phyloP scores from a whole-genome alignment of 2,888 invertebrate species.

The Chrysotoxum bicinctum region DNA sequence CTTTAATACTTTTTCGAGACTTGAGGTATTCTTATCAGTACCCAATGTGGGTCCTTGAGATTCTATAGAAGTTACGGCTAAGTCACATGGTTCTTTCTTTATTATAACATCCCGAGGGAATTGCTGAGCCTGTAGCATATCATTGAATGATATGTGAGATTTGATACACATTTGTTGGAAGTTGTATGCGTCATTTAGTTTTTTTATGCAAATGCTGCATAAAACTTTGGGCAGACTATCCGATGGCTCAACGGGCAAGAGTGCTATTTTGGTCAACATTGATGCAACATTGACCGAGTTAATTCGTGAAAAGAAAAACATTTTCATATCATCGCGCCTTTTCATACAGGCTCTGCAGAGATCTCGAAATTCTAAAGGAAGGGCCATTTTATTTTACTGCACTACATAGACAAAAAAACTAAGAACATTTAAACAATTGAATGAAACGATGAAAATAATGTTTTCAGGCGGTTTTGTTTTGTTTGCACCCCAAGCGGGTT shows the following conservation, averaged over 20 bases:
- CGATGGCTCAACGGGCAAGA: conserved; percentile 65
- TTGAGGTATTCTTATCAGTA: background rate
- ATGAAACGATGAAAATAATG: conserved; percentile 11
- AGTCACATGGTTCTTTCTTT: conserved; percentile 59
- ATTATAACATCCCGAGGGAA: conserved; percentile 35
- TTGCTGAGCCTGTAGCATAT: conserved; percentile 61
- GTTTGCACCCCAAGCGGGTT: conserved; percentile 32
- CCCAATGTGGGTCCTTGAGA: conserved; percentile 39
- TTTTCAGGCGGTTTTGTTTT: conserved; percentile 23
- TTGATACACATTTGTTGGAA: conserved; percentile 70
- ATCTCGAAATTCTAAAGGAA: conserved; percentile 68
- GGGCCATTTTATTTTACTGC: conserved; percentile 65
- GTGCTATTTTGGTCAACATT: conserved; percentile 66
- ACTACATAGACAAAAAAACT: conserved; percentile 25
- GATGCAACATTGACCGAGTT: conserved; percentile 67
- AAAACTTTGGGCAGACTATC: conserved; percentile 68
- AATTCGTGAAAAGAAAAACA: conserved; percentile 70
- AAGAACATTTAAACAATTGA: conserved; percentile 53
- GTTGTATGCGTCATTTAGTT: conserved; percentile 66
- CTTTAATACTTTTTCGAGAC: conserved; percentile 25
- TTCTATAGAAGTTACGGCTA: conserved; percentile 54
- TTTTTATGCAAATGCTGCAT: conserved; percentile 63
- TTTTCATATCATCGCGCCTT: conserved; percentile 71
- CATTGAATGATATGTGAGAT: conserved; percentile 67
- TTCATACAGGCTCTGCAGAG: conserved; percentile 67